Conservation (phyloP, 2,113 vertebrate genomes). For the Phodopus roborovskii region DNA sequence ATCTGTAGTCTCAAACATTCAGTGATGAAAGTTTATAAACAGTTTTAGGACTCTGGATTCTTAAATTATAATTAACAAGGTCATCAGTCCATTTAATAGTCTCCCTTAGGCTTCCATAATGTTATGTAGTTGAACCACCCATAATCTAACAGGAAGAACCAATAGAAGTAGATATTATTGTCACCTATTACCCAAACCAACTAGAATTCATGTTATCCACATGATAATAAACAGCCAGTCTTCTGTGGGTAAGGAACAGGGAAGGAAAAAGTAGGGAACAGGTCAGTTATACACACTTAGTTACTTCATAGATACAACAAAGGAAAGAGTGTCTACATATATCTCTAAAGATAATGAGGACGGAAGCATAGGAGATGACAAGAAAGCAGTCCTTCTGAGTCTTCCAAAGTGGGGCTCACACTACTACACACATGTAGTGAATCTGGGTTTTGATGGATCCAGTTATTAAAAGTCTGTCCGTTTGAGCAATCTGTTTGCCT, state of each 20-base stretch:
- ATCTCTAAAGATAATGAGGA: not conserved
- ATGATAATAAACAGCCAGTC: not conserved
- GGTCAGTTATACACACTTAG: not conserved
- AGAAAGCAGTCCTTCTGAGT: not conserved
- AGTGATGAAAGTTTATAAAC: not conserved
- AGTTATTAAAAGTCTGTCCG: slow-evolving; percentile 82
- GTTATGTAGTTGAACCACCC: not conserved
- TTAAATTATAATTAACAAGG: not conserved
- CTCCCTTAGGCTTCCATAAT: not conserved
- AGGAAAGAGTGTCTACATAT: not conserved
- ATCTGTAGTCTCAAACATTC: not conserved
- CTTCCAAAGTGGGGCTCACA: not conserved
- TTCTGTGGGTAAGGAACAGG: not conserved
- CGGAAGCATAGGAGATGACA: not conserved
- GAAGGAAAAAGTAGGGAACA: not conserved
- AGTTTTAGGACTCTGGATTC: not conserved
- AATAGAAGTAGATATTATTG: not conserved
- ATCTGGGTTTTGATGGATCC: slow-evolving; percentile 82
- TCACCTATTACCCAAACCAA: not conserved
- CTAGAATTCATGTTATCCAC: not conserved
- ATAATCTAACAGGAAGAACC: not conserved
- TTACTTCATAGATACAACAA: not conserved
- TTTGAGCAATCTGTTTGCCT: slow-evolving; percentile 84
- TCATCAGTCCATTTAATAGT: not conserved
- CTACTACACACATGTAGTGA: slow-evolving; percentile 69